Conservation (phyloP, 2,113 vertebrate genomes). For the Trachemys scripta region DNA sequence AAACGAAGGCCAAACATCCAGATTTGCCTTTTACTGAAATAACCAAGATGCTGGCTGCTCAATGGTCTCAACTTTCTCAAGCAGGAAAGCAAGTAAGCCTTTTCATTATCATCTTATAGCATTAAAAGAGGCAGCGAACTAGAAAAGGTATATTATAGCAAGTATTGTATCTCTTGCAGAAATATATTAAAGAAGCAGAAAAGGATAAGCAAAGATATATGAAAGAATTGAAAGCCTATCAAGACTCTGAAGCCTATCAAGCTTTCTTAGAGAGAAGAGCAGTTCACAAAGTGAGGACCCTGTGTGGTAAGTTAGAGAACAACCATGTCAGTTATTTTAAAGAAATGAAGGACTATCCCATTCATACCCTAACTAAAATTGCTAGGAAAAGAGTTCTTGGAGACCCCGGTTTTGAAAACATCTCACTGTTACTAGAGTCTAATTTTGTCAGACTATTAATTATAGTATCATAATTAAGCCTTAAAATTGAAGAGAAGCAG, state of each 20-base stretch:
- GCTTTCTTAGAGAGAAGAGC: constrained; percentile 33
- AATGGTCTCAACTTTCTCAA: constrained; percentile 26
- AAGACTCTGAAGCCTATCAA: constrained; percentile 2
- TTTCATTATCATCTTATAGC: background rate
- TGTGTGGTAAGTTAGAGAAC: background rate
- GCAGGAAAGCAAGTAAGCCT: constrained; percentile 45
- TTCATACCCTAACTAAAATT: background rate
- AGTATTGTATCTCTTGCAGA: background rate
- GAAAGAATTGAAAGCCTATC: constrained; percentile 6
- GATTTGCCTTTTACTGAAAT: constrained; percentile 54
- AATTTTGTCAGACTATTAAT: background rate
- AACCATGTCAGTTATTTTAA: background rate
- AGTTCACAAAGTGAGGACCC: background rate
- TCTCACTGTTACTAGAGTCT: background rate
- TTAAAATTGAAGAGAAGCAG: background rate
- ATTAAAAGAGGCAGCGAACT: background rate
- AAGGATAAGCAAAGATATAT: constrained; percentile 19
- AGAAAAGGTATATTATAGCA: background rate
- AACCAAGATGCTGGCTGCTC: constrained; percentile 19
- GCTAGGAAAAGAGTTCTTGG: background rate
- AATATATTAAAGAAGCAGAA: background rate
- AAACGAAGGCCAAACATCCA: constrained; percentile 23
- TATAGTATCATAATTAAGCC: background rate
- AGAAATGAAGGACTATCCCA: background rate
- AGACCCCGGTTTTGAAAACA: background rate